These are phyloP conservation scores for Agonopterix heracliana DNA, from an alignment of 2,888 invertebrate species.

Conservation along the genomic window DNA sequence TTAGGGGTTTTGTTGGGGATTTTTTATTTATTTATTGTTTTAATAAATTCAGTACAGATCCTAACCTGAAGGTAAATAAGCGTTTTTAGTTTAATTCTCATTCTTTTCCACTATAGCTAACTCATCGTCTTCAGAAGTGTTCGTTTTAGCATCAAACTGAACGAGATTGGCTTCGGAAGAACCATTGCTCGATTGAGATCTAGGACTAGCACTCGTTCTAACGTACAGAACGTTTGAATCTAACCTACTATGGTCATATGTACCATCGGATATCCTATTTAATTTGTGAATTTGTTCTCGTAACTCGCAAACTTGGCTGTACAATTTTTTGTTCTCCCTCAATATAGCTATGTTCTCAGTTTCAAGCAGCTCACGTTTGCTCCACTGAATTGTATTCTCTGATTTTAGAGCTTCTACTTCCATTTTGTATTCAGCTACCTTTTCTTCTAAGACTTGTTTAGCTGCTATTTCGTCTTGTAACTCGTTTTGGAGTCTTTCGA, in stretches of 20 bases:
- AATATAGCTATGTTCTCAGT: slow-evolving; percentile 92
- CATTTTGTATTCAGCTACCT: slow-evolving; percentile 59
- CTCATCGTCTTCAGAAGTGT: slow-evolving; percentile 64
- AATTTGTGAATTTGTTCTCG: slow-evolving; percentile 67
- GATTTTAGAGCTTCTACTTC: slow-evolving; percentile 91
- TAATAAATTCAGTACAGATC: no score
- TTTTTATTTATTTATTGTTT: no score
- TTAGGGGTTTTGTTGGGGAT: no score
- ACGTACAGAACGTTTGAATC: slow-evolving; percentile 61
- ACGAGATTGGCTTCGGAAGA: slow-evolving; percentile 62
- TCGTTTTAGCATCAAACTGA: slow-evolving; percentile 55
- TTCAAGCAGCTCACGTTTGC: slow-evolving; percentile 90
- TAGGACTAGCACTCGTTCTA: slow-evolving; percentile 56
- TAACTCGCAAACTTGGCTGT: slow-evolving; percentile 63
- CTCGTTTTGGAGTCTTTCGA: slow-evolving; percentile 63
- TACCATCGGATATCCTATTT: slow-evolving; percentile 63
- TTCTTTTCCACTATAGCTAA: slow-evolving; percentile 59
- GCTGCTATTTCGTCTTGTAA: slow-evolving; percentile 65
- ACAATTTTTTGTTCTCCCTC: slow-evolving; percentile 91
- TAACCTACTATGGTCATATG: slow-evolving; percentile 43
- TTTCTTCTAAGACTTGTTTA: slow-evolving; percentile 66
- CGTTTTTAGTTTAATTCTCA: slow-evolving; percentile 17
- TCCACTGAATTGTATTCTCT: slow-evolving; percentile 96
- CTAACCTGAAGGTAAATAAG: no score
- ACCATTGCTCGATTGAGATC: slow-evolving; percentile 63